These are phyloP conservation scores for Chinchilla lanigera DNA, from an alignment of 2,113 vertebrate species.

Conservation along the genomic window DNA sequence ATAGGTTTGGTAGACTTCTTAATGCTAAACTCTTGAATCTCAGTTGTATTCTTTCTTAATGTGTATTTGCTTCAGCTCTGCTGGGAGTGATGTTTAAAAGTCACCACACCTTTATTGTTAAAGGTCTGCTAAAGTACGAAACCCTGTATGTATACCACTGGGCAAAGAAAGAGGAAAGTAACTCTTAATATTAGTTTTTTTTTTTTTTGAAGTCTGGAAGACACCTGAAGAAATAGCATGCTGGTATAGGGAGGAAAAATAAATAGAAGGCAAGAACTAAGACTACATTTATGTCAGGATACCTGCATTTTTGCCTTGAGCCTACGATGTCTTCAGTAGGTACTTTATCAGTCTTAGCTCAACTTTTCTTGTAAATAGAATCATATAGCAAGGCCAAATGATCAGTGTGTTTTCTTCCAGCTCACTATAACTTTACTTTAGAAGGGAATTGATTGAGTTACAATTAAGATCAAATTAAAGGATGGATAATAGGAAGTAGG, in stretches of 20 bases:
- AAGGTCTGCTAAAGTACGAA: not conserved
- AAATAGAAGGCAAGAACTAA: not conserved
- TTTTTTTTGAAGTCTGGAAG: not conserved
- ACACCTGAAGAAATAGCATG: not conserved
- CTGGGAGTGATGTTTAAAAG: not conserved
- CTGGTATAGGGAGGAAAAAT: not conserved
- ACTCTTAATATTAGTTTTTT: not conserved
- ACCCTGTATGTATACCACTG: not conserved
- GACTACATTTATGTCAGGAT: not conserved
- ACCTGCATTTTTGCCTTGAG: not conserved
- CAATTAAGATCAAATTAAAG: not conserved
- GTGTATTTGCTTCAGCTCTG: not conserved
- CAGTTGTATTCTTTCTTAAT: not conserved
- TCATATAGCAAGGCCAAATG: not conserved
- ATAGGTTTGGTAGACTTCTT: not conserved
- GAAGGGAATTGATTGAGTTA: not conserved
- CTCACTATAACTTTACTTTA: not conserved
- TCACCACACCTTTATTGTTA: not conserved
- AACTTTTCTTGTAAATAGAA: not conserved
- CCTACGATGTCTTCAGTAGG: not conserved
- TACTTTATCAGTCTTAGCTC: not conserved
- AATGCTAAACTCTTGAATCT: not conserved
- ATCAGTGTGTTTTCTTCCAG: not conserved
- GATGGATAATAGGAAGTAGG: not conserved
- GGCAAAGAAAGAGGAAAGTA: not conserved